A percentile compares a stretch with the other conserved stretches of the same genome.
phyloP scores from a whole-genome alignment of 1,140 invertebrate genomes.

The Zelostemma sp. region DNA sequence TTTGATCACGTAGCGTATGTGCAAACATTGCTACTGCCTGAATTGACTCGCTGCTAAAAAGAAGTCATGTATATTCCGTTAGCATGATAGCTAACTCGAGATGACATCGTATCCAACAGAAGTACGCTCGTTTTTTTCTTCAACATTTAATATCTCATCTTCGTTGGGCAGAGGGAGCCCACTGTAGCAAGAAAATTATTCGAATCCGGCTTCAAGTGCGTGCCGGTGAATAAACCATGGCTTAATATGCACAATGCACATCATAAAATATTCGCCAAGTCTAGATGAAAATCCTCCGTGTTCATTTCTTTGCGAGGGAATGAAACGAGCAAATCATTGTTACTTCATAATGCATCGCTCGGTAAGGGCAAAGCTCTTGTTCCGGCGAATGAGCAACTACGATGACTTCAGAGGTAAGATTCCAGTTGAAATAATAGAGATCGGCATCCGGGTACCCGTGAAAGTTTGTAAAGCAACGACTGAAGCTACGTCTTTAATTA shows the following conservation, averaged over 20 bases:
- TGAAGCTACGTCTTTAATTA: neutral
- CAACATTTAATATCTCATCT: conserved; percentile 1
- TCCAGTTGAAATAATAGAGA: neutral
- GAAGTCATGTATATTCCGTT: conserved; percentile 8
- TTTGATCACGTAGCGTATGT: conserved; percentile 32
- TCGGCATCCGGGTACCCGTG: too few relatives aligned
- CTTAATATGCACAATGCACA: neutral
- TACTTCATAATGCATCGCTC: neutral
- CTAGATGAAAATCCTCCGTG: neutral
- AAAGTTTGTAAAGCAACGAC: neutral
- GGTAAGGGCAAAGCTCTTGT: too few relatives aligned
- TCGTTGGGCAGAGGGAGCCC: neutral
- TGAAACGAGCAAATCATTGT: neutral
- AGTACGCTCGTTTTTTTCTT: neutral
- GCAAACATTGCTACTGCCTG: conserved; percentile 29
- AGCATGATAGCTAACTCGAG: neutral
- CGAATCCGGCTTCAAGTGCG: neutral
- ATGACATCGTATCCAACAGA: neutral
- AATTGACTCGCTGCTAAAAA: conserved; percentile 30
- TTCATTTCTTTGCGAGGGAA: neutral
- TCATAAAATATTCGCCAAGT: neutral
- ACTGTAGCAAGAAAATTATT: neutral
- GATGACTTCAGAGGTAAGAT: neutral
- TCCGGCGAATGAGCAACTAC: neutral
- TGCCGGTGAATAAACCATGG: neutral